Conservation (phyloP, 2,888 invertebrate species). For the Ptychoptera contaminata region DNA sequence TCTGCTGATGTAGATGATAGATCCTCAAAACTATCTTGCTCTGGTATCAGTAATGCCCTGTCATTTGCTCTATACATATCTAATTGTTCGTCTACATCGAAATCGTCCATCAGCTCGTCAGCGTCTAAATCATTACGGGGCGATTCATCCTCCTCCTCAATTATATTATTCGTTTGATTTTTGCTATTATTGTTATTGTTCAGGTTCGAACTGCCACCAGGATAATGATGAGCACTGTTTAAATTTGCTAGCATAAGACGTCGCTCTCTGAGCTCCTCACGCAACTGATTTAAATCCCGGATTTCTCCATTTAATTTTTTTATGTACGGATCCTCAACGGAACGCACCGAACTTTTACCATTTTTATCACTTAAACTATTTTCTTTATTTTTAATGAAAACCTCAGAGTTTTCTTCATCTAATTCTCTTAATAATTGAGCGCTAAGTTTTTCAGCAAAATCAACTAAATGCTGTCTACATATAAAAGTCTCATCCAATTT, state of each 20-base stretch:
- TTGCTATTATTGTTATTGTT: conserved; percentile 2
- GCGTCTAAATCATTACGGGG: conserved; percentile 30
- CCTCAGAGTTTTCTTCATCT: conserved; percentile 34
- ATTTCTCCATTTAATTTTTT: conserved; percentile 16
- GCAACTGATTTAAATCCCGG: conserved; percentile 21
- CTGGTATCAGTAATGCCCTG: conserved; percentile 7
- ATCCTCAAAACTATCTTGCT: conserved; percentile 1
- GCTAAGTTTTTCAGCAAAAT: conserved; percentile 68
- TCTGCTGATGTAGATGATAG: conserved; percentile 13
- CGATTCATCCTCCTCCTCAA: conserved; percentile 24
- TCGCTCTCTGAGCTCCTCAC: conserved; percentile 28
- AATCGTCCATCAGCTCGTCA: conserved; percentile 33
- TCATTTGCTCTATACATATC: conserved; percentile 7
- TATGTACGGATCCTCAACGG: conserved; percentile 10
- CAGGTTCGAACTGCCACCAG: neutral
- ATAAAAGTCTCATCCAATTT: conserved; percentile 43
- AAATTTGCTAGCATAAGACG: conserved; percentile 30
- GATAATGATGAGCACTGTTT: neutral
- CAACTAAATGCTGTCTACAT: conserved; percentile 52
- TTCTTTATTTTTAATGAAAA: conserved; percentile 25
- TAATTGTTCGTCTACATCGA: conserved; percentile 6
- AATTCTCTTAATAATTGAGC: conserved; percentile 66
- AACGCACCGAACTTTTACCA: neutral
- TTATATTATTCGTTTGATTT: conserved; percentile 5
- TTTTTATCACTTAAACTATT: conserved; percentile 10